Conservation (phyloP, 1,140 invertebrate genomes). For the Cherax quadricarinatus region DNA sequence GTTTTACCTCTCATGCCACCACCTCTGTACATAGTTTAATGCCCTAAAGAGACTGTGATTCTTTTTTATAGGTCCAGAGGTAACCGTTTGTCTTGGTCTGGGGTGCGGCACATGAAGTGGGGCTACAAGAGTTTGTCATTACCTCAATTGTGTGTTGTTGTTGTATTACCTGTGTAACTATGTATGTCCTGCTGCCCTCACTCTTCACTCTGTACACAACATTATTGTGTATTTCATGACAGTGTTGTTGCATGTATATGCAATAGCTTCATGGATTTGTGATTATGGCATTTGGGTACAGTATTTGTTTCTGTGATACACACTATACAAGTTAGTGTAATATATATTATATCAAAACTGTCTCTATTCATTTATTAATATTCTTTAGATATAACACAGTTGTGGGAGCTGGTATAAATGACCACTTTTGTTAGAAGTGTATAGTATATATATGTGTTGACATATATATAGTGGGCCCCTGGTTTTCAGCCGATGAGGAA, state of each 20-base stretch:
- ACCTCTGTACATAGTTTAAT: constrained; percentile 55
- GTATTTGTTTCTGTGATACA: not conserved
- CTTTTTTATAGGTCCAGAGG: constrained; percentile 53
- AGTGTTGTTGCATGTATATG: not conserved
- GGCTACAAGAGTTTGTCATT: not conserved
- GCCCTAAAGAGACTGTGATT: constrained; percentile 53
- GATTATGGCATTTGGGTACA: not conserved
- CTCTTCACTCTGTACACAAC: not conserved
- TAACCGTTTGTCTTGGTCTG: constrained; percentile 47
- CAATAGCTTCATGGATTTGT: not conserved
- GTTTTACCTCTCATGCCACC: constrained; percentile 18
- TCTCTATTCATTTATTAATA: not conserved
- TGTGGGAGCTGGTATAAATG: not conserved
- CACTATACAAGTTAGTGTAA: not conserved
- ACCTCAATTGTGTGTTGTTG: not conserved
- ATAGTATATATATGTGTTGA: no score
- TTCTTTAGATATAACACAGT: not conserved
- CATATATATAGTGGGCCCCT: no score
- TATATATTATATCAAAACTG: not conserved
- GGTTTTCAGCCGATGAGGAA: no score
- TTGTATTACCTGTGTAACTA: not conserved
- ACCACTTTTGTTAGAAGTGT: no score
- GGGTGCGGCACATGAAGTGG: constrained; percentile 17
- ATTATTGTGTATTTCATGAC: not conserved
- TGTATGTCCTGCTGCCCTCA: not conserved